phyloP scores from a whole-genome alignment of 92 coral and sea anemone genomes.

The Blastomussa wellsi region DNA sequence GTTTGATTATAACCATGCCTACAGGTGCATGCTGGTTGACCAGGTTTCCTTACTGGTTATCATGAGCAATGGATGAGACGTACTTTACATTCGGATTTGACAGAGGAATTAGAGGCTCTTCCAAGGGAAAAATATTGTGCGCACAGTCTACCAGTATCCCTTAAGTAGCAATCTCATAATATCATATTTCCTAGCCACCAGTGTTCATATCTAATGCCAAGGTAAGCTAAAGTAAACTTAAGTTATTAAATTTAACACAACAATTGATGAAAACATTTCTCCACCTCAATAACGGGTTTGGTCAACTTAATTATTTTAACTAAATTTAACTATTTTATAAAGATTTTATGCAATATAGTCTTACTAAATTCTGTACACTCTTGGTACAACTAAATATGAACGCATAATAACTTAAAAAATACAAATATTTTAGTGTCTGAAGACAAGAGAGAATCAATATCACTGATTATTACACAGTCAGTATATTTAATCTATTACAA shows the following conservation, averaged over 20 bases:
- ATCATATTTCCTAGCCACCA: background rate
- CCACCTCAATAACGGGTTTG: slow-evolving; percentile 17
- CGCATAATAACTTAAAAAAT: slow-evolving; percentile 8
- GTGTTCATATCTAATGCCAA: background rate
- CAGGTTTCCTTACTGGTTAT: background rate
- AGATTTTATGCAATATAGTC: background rate
- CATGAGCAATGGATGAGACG: background rate
- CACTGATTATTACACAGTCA: too few species aligned
- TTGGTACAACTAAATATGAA: background rate
- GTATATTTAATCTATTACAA: background rate
- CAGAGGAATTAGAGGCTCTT: background rate
- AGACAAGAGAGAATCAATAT: background rate
- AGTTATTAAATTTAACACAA: background rate
- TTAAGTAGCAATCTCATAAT: background rate
- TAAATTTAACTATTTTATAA: background rate
- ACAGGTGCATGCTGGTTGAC: too few species aligned
- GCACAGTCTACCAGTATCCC: too few species aligned
- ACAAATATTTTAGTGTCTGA: slow-evolving; percentile 21
- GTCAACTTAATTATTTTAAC: too few species aligned
- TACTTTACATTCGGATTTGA: background rate
- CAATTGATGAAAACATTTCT: background rate
- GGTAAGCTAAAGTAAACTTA: background rate
- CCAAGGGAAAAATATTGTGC: background rate
- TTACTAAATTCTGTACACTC: background rate
- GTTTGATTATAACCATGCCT: too few species aligned